phyloP scores from a whole-genome alignment of 2,888 invertebrate species.

The Thymelicus lineola region DNA sequence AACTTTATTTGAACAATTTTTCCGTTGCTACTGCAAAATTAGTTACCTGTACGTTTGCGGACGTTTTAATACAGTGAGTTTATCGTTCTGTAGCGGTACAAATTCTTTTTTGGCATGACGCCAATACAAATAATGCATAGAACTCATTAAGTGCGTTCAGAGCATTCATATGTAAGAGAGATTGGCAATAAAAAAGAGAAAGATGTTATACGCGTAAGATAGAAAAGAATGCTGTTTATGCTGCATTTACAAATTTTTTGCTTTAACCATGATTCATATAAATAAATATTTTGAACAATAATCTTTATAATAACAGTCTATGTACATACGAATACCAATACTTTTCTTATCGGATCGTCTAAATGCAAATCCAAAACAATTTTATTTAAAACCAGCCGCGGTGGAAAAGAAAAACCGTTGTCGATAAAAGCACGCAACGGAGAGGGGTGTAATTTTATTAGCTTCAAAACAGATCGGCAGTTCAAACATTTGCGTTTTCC shows the following conservation, averaged over 20 bases:
- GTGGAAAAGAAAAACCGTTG: constrained; percentile 10
- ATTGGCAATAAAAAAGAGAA: neutral
- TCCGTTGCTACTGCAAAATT: neutral
- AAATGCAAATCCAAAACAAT: constrained; percentile 1
- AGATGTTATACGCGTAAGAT: no score
- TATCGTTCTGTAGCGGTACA: constrained; percentile 41
- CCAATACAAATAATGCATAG: constrained; percentile 35
- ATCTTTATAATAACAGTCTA: no score
- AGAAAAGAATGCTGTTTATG: no score
- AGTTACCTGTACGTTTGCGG: constrained; percentile 40
- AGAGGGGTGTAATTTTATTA: constrained; percentile 35
- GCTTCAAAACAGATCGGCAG: constrained; percentile 33
- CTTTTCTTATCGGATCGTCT: neutral
- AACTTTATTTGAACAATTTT: neutral
- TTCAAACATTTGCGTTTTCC: constrained; percentile 34
- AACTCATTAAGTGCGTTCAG: constrained; percentile 23
- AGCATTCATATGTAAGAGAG: neutral
- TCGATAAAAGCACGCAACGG: constrained; percentile 19
- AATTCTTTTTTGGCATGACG: constrained; percentile 42
- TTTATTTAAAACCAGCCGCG: neutral
- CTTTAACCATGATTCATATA: no score
- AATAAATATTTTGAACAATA: no score
- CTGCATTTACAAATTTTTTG: no score
- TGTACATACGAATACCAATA: neutral
- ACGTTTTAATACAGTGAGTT: constrained; percentile 48